Evolutionary conservation across 2,113 vertebrate genomes (phyloP), one percentile per base, ranked within the genome.

Genomic region (Cettia cetti): DNA sequence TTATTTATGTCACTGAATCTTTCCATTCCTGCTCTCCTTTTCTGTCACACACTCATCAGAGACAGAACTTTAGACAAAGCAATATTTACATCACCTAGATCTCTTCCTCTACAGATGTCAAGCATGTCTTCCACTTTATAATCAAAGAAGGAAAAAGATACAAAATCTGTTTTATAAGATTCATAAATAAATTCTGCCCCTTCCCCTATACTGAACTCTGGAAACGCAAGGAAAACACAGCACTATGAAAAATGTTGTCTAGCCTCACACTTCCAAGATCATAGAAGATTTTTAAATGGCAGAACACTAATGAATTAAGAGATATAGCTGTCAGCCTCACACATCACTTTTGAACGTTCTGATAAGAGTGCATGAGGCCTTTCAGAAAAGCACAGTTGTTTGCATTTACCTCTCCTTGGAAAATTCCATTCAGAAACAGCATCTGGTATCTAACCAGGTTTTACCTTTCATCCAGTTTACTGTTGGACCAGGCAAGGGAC

Each of bases 391-490:
- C 37, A 63, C 2, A 6, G 49, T 81, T 89, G 31, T 69, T 85
- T 84, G 47, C 78, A 52, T 87, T 92, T 92, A 64, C 52, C 23
- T 89, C 77, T 61, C 17, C n/a, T 80, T 72, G 87, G 63, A 96
- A 95, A 91, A 89, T 66, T 86, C 79, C 61, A 56, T 85, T 85
- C 60, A 75, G 66, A 78, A 65, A 69, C 30, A 95, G 64, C 45
- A 87, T 93, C 74, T 95, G 80, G 37, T 92, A 63, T 85, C 66
- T 87, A 92, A 93, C 31, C 22, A 96, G 65, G 40, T 78, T 45
- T 87, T 86, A 70, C 75, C 61, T 92, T 75, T 71, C 87, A 85
- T 89, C 45, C 82, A 78, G 49, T 69, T 92, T 97, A 70, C 74
- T 90, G 49, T 52, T 81, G 80, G 82, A 92, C 39, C 60, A 71